Evolutionary conservation across 2,888 invertebrate species (phyloP).

Genomic region (Pseudoips prasinana): DNA sequence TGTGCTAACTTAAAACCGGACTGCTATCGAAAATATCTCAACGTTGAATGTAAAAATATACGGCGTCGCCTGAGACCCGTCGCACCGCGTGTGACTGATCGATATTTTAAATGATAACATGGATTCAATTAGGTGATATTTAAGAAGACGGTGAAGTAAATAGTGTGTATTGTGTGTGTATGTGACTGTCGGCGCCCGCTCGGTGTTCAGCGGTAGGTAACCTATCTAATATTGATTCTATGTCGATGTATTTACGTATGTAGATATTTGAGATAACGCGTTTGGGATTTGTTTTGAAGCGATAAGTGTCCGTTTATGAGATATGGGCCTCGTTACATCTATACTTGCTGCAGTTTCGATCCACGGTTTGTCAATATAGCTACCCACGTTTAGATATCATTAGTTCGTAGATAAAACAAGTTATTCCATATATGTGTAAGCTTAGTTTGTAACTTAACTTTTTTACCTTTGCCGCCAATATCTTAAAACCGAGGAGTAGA

Average conservation of each 20-base stretch:
- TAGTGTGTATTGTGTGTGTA: slow-evolving; percentile 48
- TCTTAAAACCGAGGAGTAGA: too few species aligned
- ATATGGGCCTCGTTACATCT: slow-evolving; percentile 18
- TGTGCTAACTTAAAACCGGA: slow-evolving; percentile 41
- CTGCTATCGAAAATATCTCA: slow-evolving; percentile 64
- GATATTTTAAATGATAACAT: slow-evolving; percentile 81
- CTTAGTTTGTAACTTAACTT: too few species aligned
- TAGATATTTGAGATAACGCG: slow-evolving; percentile 53
- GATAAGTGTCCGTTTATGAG: slow-evolving; percentile 50
- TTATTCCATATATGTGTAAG: too few species aligned
- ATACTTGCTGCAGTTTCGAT: slow-evolving; percentile 15
- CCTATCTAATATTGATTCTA: slow-evolving; percentile 66
- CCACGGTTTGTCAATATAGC: slow-evolving; percentile 15
- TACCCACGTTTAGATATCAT: too few species aligned
- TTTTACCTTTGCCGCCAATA: too few species aligned
- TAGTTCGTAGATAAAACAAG: too few species aligned
- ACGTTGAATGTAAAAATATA: slow-evolving; percentile 76
- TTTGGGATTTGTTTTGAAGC: slow-evolving; percentile 65
- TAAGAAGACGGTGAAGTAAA: slow-evolving; percentile 63
- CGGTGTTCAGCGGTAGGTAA: slow-evolving; percentile 54
- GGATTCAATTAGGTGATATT: slow-evolving; percentile 75
- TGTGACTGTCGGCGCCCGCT: slow-evolving; percentile 38
- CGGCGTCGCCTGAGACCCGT: slow-evolving; percentile 68
- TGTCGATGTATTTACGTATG: slow-evolving; percentile 57
- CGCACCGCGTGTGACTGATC: slow-evolving; percentile 76